A percentile compares a stretch with the other conserved stretches of the same genome.
phyloP scores from a whole-genome alignment of 2,113 vertebrate species.

The Euleptes europaea region DNA sequence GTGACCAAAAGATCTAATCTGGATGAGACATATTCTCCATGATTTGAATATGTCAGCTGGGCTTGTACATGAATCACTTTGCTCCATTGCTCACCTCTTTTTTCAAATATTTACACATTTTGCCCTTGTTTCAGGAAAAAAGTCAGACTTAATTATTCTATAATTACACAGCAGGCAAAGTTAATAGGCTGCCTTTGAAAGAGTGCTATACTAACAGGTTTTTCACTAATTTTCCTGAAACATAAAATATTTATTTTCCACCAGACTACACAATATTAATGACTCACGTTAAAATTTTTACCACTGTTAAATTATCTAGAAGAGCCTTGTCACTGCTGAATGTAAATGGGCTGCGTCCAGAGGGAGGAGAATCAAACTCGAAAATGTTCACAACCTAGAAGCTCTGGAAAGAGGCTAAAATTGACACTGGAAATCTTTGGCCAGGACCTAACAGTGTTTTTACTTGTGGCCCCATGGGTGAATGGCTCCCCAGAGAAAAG shows the following conservation, averaged over 20 bases:
- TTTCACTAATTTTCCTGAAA: not conserved
- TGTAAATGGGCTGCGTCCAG: not conserved
- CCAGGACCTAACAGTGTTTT: not conserved
- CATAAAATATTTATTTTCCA: constrained; percentile 6
- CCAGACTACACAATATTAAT: not conserved
- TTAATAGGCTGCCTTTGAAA: not conserved
- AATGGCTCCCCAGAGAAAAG: no score
- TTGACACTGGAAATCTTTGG: not conserved
- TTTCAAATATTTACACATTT: not conserved
- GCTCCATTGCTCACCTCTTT: not conserved
- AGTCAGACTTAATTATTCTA: not conserved
- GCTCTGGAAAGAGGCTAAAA: not conserved
- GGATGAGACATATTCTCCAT: not conserved
- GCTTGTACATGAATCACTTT: not conserved
- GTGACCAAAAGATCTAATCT: not conserved
- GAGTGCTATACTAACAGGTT: not conserved
- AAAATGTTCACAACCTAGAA: not conserved
- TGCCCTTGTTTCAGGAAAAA: not conserved
- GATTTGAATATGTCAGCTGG: rapidly evolving
- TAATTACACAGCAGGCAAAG: not conserved
- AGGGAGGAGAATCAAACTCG: not conserved
- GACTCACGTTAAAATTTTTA: not conserved
- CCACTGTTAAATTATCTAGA: not conserved
- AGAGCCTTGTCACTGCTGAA: not conserved
- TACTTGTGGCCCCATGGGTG: no score